phyloP scores from a whole-genome alignment of 2,113 vertebrate genomes.

The Todiramphus chloris region DNA sequence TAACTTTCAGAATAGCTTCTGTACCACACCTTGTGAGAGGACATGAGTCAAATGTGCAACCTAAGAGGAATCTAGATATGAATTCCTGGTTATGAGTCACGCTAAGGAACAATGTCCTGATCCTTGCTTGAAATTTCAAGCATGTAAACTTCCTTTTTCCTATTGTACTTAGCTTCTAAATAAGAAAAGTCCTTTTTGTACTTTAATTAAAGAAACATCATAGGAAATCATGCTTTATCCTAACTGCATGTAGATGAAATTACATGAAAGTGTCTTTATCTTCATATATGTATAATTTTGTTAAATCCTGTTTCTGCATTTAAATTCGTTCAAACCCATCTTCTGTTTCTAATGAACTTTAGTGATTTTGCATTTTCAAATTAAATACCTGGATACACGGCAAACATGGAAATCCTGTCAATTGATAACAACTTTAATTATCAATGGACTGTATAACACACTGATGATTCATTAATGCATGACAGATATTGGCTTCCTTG shows the following conservation, averaged over 20 bases:
- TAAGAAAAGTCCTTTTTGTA: conserved; percentile 20
- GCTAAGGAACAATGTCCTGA: conserved; percentile 41
- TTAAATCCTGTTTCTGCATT: background rate
- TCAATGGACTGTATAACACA: background rate
- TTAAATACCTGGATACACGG: background rate
- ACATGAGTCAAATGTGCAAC: conserved; percentile 59
- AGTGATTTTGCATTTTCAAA: background rate
- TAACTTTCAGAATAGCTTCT: conserved; percentile 7
- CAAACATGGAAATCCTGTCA: background rate
- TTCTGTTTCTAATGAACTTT: background rate
- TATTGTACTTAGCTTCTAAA: conserved; percentile 31
- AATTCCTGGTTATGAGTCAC: conserved; percentile 67
- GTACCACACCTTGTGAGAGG: background rate
- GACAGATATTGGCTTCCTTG: background rate
- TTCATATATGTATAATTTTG: background rate
- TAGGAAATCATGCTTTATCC: conserved; percentile 1
- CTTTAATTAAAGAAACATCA: background rate
- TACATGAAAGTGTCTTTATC: background rate
- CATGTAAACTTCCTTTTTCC: conserved; percentile 68
- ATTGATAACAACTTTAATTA: background rate
- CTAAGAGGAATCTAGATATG: conserved; percentile 54
- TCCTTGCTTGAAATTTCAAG: background rate
- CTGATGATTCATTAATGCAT: background rate
- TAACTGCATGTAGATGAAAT: background rate
- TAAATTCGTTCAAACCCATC: background rate